A percentile compares a stretch with the other conserved stretches of the same genome.
Evolutionary conservation across 2,113 vertebrate genomes (phyloP).

Genomic region (Toxotes jaculatrix): DNA sequence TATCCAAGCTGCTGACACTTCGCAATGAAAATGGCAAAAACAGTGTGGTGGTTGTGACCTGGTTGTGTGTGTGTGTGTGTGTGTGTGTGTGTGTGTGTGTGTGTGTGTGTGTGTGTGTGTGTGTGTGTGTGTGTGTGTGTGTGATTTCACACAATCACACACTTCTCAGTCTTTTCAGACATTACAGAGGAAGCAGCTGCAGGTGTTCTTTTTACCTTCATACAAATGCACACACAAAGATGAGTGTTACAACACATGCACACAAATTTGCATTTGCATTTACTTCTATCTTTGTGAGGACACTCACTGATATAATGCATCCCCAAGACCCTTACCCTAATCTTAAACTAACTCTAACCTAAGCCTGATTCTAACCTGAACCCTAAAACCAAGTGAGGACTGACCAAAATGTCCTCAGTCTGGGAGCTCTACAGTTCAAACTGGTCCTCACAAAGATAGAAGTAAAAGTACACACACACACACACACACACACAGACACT

Average conservation of each 20-base stretch:
- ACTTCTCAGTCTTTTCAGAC: not conserved
- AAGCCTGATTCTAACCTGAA: no score
- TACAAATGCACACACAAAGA: constrained; percentile 10
- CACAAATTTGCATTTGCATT: not conserved
- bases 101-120: not conserved
- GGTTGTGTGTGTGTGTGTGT: not conserved
- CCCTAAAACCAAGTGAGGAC: no score
- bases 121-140: not conserved
- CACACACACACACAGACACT: constrained; percentile 16
- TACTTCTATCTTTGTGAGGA: no score
- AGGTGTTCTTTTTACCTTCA: constrained; percentile 6
- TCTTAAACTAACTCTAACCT: no score
- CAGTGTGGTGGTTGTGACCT: not conserved
- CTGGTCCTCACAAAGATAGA: no score
- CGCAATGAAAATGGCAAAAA: not conserved
- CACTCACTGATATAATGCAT: no score
- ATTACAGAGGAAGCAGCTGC: constrained; percentile 22
- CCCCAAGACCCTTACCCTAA: no score
- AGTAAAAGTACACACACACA: not conserved
- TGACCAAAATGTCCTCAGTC: no score
- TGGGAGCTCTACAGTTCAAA: no score
- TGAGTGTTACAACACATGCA: not conserved
- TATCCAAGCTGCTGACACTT: constrained; percentile 17
- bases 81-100: not conserved
- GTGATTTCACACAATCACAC: not conserved